phyloP scores from a whole-genome alignment of 64 coral and sea anemone genomes.

The Acropora tenuis region DNA sequence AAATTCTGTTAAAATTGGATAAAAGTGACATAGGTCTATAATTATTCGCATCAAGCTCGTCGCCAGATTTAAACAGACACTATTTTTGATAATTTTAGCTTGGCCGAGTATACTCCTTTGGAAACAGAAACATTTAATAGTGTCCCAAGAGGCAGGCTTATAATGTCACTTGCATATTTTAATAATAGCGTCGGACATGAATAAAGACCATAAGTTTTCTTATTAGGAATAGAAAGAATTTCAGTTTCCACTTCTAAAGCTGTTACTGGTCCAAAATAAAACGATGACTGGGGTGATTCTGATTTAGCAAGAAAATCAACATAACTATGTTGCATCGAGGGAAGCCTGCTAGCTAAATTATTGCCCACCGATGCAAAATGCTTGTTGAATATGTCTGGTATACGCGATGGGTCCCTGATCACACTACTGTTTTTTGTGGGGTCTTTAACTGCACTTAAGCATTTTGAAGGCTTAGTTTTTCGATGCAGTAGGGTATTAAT shows the following conservation, averaged over 20 bases:
- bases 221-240: slow-evolving; percentile 55
- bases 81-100: slow-evolving; percentile 60
- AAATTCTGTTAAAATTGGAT: slow-evolving; percentile 61
- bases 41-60: slow-evolving; percentile 60
- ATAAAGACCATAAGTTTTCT: slow-evolving; percentile 48
- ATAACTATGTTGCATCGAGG: slow-evolving; percentile 44
- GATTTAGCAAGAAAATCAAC: slow-evolving; percentile 51
- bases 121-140: slow-evolving; percentile 60
- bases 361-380: slow-evolving; percentile 27
- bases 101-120: slow-evolving; percentile 57
- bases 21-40: slow-evolving; percentile 61
- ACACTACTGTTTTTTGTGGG: slow-evolving; percentile 18
- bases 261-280: slow-evolving; percentile 55
- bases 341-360: slow-evolving; percentile 54
- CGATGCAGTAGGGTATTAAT: slow-evolving; percentile 65
- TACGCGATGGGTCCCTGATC: slow-evolving; percentile 41
- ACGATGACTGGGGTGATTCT: slow-evolving; percentile 46
- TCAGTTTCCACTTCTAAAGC: slow-evolving; percentile 46
- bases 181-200: slow-evolving; percentile 56
- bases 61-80: slow-evolving; percentile 64
- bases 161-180: slow-evolving; percentile 57
- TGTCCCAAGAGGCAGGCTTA: slow-evolving; percentile 53
- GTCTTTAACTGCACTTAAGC: slow-evolving; percentile 52
- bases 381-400: slow-evolving; percentile 52
- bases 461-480: slow-evolving; percentile 60